phyloP scores from a whole-genome alignment of 2,797 vertebrate species.

The Sebastiscus albofasciatus region DNA sequence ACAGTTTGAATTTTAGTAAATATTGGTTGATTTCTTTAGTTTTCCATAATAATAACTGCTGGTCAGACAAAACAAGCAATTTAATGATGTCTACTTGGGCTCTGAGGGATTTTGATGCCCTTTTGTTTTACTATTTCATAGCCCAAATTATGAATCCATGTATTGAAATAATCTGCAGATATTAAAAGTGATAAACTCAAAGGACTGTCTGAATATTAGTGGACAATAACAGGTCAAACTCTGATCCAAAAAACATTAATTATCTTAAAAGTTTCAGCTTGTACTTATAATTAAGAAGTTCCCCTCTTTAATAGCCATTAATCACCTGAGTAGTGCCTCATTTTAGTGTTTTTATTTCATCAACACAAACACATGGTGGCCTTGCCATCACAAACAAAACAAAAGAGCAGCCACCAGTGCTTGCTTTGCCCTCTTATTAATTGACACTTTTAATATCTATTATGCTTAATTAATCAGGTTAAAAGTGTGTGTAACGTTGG shows the following conservation, averaged over 20 bases:
- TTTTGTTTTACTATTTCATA: neutral
- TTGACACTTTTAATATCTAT: neutral
- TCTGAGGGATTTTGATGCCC: neutral
- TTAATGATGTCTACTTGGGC: neutral
- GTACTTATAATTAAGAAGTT: neutral
- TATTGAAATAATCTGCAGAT: neutral
- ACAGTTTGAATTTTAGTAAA: too few species aligned
- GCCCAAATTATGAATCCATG: neutral
- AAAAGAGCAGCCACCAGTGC: slow-evolving; percentile 50
- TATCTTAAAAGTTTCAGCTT: too few species aligned
- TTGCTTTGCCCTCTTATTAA: neutral
- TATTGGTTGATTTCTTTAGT: too few species aligned
- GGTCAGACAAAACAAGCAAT: neutral
- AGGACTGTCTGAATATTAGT: too few species aligned
- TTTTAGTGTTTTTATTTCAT: slow-evolving; percentile 26
- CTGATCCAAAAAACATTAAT: too few species aligned
- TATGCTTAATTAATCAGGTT: slow-evolving; percentile 9
- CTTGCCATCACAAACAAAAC: slow-evolving; percentile 54
- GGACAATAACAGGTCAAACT: too few species aligned
- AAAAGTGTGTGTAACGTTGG: neutral
- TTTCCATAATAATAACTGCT: too few species aligned
- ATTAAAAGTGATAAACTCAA: neutral
- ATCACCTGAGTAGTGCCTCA: neutral
- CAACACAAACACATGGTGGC: slow-evolving; percentile 55
- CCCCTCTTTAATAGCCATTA: neutral